These are phyloP conservation scores for Nymphalis c-album DNA, from an alignment of 2,888 invertebrate species.

Conservation along the genomic window DNA sequence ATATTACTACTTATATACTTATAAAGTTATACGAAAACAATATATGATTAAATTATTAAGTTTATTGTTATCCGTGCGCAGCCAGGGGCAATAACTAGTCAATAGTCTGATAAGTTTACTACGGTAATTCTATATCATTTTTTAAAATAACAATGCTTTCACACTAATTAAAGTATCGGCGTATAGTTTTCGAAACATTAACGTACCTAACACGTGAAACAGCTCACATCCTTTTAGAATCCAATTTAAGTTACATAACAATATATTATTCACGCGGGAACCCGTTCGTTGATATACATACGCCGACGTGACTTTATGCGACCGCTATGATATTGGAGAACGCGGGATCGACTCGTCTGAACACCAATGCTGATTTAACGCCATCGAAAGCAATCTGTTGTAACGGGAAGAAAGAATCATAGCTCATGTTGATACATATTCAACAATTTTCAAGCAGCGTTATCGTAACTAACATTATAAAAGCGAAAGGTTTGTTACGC, in stretches of 20 bases:
- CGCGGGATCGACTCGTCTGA: constrained; percentile 3
- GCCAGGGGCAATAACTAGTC: no score
- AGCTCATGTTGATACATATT: not conserved
- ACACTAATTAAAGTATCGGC: not conserved
- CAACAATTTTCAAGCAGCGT: not conserved
- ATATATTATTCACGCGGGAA: constrained; percentile 31
- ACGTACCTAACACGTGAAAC: constrained; percentile 8
- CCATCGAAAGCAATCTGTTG: constrained; percentile 1
- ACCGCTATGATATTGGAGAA: constrained; percentile 22
- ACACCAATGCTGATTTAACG: constrained; percentile 2
- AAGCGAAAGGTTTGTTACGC: no score
- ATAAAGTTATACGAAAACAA: no score
- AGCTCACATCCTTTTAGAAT: constrained; percentile 18
- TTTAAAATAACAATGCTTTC: not conserved
- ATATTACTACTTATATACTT: no score
- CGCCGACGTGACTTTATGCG: constrained; percentile 27
- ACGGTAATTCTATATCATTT: not conserved
- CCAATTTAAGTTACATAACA: constrained; percentile 26
- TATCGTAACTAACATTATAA: no score
- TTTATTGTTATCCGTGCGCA: no score
- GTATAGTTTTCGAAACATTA: not conserved
- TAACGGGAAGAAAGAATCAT: not conserved
- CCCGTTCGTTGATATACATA: constrained; percentile 26
- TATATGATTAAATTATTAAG: no score
- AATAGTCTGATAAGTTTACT: no score